These are phyloP conservation scores for Melinopterus prodromus DNA, from an alignment of 2,888 invertebrate genomes.

Conservation along the genomic window DNA sequence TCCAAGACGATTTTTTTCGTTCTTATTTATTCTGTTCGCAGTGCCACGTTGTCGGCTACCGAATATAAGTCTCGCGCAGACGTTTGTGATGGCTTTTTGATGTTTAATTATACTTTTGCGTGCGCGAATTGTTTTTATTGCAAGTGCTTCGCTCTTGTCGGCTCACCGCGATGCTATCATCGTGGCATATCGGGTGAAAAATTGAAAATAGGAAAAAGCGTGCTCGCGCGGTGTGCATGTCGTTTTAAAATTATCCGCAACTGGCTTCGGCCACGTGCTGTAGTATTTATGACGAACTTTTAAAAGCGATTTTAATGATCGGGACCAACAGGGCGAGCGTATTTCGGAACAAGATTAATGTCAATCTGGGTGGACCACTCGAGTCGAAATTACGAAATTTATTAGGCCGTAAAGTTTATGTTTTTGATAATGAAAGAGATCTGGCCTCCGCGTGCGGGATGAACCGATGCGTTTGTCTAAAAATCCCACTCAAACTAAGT, in stretches of 20 bases:
- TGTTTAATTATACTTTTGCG: conserved; percentile 55
- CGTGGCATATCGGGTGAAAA: background rate
- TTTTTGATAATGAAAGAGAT: background rate
- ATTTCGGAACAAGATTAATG: background rate
- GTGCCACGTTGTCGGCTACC: conserved; percentile 20
- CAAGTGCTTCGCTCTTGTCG: background rate
- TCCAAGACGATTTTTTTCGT: conserved; percentile 11
- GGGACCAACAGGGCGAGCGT: background rate
- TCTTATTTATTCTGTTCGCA: background rate
- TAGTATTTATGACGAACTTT: background rate
- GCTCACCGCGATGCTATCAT: background rate
- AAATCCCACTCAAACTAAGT: background rate
- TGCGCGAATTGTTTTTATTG: conserved; percentile 44
- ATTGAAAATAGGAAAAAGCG: conserved; percentile 4
- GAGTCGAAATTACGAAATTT: background rate
- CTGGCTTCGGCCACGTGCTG: background rate
- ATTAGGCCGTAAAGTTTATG: background rate
- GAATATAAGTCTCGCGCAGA: conserved; percentile 53
- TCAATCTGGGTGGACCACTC: background rate
- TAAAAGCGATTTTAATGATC: conserved; percentile 4
- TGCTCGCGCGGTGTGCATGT: background rate
- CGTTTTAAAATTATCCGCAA: background rate
- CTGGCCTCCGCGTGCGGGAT: background rate
- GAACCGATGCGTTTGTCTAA: background rate
- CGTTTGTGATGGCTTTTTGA: conserved; percentile 52